These are phyloP conservation scores for Gallinago stenura DNA, from an alignment of 2,797 vertebrate species.

Conservation along the genomic window DNA sequence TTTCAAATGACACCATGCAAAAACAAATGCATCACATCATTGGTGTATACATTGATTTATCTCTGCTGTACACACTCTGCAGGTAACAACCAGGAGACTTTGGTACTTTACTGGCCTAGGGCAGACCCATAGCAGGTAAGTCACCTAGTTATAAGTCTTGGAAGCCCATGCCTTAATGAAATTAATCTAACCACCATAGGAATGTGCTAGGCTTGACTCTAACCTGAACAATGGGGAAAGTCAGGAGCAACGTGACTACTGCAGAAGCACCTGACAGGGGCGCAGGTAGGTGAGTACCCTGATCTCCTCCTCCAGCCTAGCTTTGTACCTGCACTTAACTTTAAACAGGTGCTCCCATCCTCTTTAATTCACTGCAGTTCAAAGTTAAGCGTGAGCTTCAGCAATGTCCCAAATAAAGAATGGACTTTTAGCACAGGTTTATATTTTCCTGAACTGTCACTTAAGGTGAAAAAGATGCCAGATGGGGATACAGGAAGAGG, in stretches of 20 bases:
- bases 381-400: not conserved
- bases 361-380: not conserved
- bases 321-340: not conserved
- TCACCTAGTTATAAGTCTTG: not conserved
- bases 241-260: not conserved
- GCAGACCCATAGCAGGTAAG: not conserved
- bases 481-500: not conserved
- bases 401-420: not conserved
- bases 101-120: not conserved
- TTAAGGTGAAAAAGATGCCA: not conserved
- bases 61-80: not conserved
- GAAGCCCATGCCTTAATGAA: not conserved
- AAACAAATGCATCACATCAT: not conserved
- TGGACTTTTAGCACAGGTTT: not conserved
- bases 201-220: not conserved
- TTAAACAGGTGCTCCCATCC: not conserved
- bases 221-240: not conserved
- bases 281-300: not conserved
- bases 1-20: not conserved
- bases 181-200: not conserved
- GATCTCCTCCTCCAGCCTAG: not conserved
- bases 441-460: not conserved
- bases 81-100: not conserved
- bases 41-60: not conserved
- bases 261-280: not conserved